These are phyloP conservation scores for Agonum fuliginosum DNA, from an alignment of 2,888 invertebrate genomes.

Conservation along the genomic window DNA sequence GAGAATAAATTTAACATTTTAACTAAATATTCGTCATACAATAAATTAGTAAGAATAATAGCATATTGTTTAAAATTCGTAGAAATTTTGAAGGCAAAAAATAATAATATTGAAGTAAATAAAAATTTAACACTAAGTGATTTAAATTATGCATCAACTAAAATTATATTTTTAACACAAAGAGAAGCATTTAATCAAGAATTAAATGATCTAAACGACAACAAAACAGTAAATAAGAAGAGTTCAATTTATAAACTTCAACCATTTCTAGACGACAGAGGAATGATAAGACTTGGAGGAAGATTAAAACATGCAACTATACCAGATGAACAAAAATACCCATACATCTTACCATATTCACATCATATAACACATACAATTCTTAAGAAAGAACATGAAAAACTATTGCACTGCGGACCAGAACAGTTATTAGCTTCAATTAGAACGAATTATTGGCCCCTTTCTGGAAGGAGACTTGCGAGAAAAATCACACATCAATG, in stretches of 20 bases:
- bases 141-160: slow-evolving; percentile 56
- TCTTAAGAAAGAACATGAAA: slow-evolving; percentile 62
- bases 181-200: slow-evolving; percentile 18
- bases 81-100: too few relatives aligned
- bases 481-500: slow-evolving; percentile 64
- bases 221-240: background rate
- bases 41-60: too few relatives aligned
- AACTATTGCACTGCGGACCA: slow-evolving; percentile 63
- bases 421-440: too few relatives aligned
- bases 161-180: background rate
- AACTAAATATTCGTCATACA: too few relatives aligned
- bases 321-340: slow-evolving; percentile 60
- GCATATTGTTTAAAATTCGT: too few relatives aligned
- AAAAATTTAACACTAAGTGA: too few relatives aligned
- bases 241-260: slow-evolving; percentile 37
- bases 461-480: slow-evolving; percentile 63
- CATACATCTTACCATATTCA: slow-evolving; percentile 62
- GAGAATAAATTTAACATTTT: too few relatives aligned
- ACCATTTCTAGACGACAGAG: slow-evolving; percentile 62
- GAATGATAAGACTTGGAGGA: too few relatives aligned
- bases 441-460: too few relatives aligned
- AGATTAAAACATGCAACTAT: slow-evolving; percentile 61
- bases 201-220: slow-evolving; percentile 21
- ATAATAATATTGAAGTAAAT: too few relatives aligned
- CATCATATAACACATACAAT: slow-evolving; percentile 61